phyloP scores from a whole-genome alignment of 1,140 invertebrate genomes.

The Andrena cerasifolii region DNA sequence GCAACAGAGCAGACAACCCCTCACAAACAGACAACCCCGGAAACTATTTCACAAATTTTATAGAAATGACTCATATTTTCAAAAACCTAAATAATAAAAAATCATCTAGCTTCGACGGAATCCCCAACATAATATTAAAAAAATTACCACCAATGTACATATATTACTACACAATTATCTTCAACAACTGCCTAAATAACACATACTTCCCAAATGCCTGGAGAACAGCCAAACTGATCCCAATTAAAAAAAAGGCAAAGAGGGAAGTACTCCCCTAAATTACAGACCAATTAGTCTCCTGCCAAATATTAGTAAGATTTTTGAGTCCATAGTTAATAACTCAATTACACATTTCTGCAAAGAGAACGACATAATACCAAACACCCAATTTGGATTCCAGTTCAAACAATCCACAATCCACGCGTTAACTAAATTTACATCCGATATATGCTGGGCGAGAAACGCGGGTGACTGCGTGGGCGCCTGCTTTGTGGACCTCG shows the following conservation, averaged over 20 bases:
- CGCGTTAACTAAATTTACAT: neutral
- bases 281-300: neutral
- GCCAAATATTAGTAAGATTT: neutral
- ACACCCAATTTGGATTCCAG: constrained; percentile 6
- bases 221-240: neutral
- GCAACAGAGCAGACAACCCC: neutral
- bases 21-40: no score
- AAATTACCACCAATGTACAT: neutral
- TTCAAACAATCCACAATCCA: constrained; percentile 7
- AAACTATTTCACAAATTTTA: constrained; percentile 6
- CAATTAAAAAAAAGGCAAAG: no score
- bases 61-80: neutral
- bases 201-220: neutral
- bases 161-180: neutral
- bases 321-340: no score
- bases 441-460: constrained; percentile 5
- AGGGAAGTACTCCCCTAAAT: no score
- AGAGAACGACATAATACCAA: neutral
- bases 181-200: neutral
- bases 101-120: neutral
- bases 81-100: constrained; percentile 20
- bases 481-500: constrained; percentile 64
- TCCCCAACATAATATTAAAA: neutral
- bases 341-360: neutral
- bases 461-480: constrained; percentile 48